Conservation (phyloP, 2,113 vertebrate species). For the Neodontobutis hainanensis region DNA sequence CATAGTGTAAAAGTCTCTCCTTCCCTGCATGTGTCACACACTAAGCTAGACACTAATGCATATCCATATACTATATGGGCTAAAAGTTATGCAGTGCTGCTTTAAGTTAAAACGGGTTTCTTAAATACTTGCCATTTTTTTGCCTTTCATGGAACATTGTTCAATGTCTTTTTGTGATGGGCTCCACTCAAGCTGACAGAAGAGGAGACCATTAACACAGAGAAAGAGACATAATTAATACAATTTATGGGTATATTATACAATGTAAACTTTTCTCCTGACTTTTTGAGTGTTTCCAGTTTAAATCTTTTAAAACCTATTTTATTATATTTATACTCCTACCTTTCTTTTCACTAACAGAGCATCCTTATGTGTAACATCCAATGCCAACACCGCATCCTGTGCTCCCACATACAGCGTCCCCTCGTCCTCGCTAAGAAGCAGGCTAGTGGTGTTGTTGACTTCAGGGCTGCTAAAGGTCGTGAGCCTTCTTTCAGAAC, state of each 20-base stretch:
- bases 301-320: no score
- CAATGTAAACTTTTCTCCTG: no score
- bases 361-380: constrained; percentile 57
- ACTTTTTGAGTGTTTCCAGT: no score
- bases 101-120: no score
- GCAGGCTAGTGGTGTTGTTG: constrained; percentile 76
- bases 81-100: no score
- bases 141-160: constrained; percentile 79
- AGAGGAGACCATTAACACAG: neutral
- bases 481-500: constrained; percentile 64
- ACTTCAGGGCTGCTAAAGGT: constrained; percentile 58
- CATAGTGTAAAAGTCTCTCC: no score
- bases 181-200: constrained; percentile 79
- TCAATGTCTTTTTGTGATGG: constrained; percentile 69
- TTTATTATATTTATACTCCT: neutral
- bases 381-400: constrained; percentile 72
- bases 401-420: constrained; percentile 76
- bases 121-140: constrained; percentile 65
- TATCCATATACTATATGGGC: no score
- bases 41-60: no score
- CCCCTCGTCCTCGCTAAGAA: constrained; percentile 69
- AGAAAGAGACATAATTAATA: neutral
- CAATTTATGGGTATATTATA: no score
- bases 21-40: no score
- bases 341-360: constrained; percentile 73